These are phyloP conservation scores for Mnemiopsis leidyi DNA, from an alignment of 37 sponge, comb jelly and placozoan genomes.

Conservation along the genomic window DNA sequence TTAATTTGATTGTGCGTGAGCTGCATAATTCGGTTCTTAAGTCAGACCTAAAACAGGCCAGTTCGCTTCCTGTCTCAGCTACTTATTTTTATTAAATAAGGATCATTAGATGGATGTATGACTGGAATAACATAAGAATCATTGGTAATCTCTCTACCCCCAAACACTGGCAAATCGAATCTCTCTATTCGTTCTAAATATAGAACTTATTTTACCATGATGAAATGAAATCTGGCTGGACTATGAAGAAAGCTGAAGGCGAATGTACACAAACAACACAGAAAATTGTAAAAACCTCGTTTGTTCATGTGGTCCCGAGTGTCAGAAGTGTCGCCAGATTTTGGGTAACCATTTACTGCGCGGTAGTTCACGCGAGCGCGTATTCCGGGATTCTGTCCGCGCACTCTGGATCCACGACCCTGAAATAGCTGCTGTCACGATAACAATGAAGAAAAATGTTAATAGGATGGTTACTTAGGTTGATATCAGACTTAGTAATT, in stretches of 20 bases:
- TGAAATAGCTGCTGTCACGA: not conserved
- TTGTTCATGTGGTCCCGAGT: not conserved
- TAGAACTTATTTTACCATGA: not conserved
- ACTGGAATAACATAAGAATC: not conserved
- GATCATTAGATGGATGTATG: not conserved
- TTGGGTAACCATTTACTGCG: not conserved
- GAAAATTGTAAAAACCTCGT: not conserved
- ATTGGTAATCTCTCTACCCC: not conserved
- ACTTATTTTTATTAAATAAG: not conserved
- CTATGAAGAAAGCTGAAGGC: not conserved
- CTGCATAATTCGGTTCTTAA: not conserved
- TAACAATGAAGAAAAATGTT: not conserved
- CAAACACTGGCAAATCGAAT: not conserved
- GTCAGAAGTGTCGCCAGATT: not conserved
- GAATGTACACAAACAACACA: not conserved
- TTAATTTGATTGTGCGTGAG: not conserved
- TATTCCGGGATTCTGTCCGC: slow-evolving; percentile 7
- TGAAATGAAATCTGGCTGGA: not conserved
- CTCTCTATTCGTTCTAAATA: not conserved
- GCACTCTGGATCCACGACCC: not conserved
- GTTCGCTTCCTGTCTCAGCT: not conserved
- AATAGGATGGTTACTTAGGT: too few relatives aligned
- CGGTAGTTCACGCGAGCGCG: slow-evolving; percentile 31
- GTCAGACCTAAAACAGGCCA: not conserved
- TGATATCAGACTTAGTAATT: too few relatives aligned